Evolutionary conservation across 2,888 invertebrate genomes (phyloP), one percentile per base, ranked within the genome.

Genomic region (Elysia crispata): DNA sequence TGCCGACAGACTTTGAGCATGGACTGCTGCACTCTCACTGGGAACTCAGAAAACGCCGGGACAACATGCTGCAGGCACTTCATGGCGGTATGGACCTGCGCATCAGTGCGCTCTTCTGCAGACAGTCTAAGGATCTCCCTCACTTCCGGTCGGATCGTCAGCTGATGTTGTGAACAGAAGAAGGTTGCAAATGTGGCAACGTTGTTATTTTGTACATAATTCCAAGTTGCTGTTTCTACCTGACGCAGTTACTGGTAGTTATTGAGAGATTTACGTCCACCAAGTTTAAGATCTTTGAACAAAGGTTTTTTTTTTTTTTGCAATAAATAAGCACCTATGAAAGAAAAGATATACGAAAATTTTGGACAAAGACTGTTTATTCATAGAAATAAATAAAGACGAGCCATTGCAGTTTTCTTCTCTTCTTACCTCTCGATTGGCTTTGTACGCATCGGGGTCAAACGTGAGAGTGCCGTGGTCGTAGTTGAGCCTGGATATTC

Each of bases 1-100:
- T 74, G 67, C 23, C 30, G 66, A 25, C 79, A 79, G 6, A 74
- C 74, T 67, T 54, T 74, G 31, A 79, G 50, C 74, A 75, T 79
- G 6, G 79, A 79, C 25, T 69, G 49, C 49, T 79, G 79, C 3
- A 79, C 72, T n/a, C 57, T 33, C 5, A 66, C 66, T 3, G 79
- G 79, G 31, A 57, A 79, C 67, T 79, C 75, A 0, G 67, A 30
- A 41, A 79, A 79, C 1, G 74, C 30, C 8, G 79, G 79, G 6
- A 73, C 57, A 31, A 75, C 79, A 23, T 79, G 49, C 20, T 54
- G 18, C 23, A 79, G 67, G 25, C 66, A 54, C 28, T 50, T 25
- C 41, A 67, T 57, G 20, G 67, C 79, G 0, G 57, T 33, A 11
- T 74, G 74, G 15, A 79, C 49, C 11, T 79, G 67, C 8, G 74